Evolutionary conservation across 2,888 invertebrate genomes (phyloP).

Genomic region (Emesis furor): DNA sequence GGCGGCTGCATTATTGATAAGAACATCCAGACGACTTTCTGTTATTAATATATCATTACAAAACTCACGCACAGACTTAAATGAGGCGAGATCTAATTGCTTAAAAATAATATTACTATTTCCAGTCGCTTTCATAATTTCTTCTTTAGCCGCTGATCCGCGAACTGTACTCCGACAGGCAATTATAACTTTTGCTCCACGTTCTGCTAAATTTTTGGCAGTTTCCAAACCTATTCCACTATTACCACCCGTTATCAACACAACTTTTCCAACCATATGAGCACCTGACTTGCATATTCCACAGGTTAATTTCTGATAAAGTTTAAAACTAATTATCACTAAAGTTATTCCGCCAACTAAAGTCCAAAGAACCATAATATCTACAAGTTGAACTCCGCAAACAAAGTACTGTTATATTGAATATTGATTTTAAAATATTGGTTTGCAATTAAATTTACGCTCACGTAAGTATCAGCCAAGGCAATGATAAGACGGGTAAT

Average conservation of each 20-base stretch:
- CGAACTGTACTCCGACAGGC: constrained; percentile 88
- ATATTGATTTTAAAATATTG: neutral
- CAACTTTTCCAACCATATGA: constrained; percentile 89
- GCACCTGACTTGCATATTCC: constrained; percentile 86
- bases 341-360: constrained; percentile 62
- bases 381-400: neutral
- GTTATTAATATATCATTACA: constrained; percentile 89
- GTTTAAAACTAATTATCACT: constrained; percentile 80
- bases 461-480: neutral
- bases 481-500: neutral
- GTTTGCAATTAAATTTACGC: neutral
- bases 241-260: constrained; percentile 88
- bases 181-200: constrained; percentile 90
- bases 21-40: constrained; percentile 90
- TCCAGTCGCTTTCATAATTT: constrained; percentile 84
- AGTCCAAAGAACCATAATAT: constrained; percentile 61
- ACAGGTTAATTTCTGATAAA: constrained; percentile 86
- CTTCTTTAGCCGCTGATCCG: constrained; percentile 83
- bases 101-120: constrained; percentile 84
- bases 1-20: constrained; percentile 93
- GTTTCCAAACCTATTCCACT: constrained; percentile 91
- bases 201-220: constrained; percentile 88
- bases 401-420: neutral
- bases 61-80: constrained; percentile 91
- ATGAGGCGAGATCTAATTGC: constrained; percentile 87